phyloP scores from a whole-genome alignment of 2,888 invertebrate species.

The Argyra leucocephala region DNA sequence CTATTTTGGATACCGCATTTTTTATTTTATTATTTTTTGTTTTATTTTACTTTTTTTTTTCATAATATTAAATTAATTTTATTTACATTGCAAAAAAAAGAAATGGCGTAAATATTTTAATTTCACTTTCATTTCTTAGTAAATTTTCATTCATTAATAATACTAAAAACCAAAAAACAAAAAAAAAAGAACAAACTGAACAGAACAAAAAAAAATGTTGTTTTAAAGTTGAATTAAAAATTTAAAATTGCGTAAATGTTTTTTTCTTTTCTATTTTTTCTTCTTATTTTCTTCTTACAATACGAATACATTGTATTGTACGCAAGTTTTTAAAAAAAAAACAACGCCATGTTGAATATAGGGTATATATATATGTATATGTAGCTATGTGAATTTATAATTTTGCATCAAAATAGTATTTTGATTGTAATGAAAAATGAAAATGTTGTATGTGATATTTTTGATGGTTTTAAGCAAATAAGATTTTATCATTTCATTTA shows the following conservation, averaged over 20 bases:
- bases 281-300: not conserved
- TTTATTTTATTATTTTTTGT: not conserved
- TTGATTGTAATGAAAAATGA: not conserved
- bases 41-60: not conserved
- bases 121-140: not conserved
- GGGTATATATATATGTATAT: not conserved
- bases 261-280: not conserved
- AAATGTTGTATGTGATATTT: not conserved
- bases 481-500: too few species aligned
- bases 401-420: not conserved
- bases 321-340: not conserved
- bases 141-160: not conserved
- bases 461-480: too few species aligned
- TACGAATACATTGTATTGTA: too few species aligned
- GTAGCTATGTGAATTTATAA: not conserved
- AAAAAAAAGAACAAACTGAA: too few species aligned
- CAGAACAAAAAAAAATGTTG: not conserved
- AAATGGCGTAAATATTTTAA: not conserved
- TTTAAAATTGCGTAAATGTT: constrained; percentile 2
- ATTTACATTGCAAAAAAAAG: too few species aligned
- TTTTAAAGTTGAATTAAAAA: not conserved
- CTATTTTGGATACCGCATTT: not conserved
- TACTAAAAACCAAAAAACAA: not conserved
- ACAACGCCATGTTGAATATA: not conserved
- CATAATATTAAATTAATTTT: too few species aligned